Base-by-base conservation (phyloP, 2,888 invertebrate genomes). In the Tryphoninae sp. region DNA sequence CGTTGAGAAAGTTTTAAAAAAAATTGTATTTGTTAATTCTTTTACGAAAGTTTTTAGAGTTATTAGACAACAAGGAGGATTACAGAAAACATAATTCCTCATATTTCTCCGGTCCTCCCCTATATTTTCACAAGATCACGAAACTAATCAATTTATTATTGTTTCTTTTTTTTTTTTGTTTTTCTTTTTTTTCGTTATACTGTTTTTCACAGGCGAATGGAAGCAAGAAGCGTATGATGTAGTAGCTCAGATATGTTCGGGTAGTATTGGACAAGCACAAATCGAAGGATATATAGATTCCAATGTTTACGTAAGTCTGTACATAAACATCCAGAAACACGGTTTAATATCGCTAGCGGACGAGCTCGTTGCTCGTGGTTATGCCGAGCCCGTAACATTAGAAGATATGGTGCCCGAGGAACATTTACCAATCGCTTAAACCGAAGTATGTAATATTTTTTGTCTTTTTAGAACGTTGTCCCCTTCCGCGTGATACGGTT, bases 261-360 rank as follows among this genome's bases (percentile, higher is more conserved):
- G 96, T 80, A 95, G 96, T 91, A 94, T 98, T 88, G 94, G 97
- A 88, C 97, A 97, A 93, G 98, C 98, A 79, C 97, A 98, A 93
- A 95, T 98, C 83, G 96, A 96, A 85, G 96, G 96, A 87, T 97
- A 97, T 91, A 95, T 96, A 86, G 95, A 96, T 88, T 94, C 95
- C 81, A 96, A 96, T 84, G 93, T 96, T 89, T 97, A 89, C 97
- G 85, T 95, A 96, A 92, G 95, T 97, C 88, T 95, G 95, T 93
- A 95, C 97, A 89, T 98, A 96, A 94, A 95, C 95, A 92, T 95
- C 94, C 86, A 93, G 94, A 92, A 95, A 94, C 90, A 95, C 94
- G 95, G 96, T 94, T 96, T 96, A 87, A 94, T 97, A 93, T 96
- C 96, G 92, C 94, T 98, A 87, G 98, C 98, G 92, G 94, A 96